Evolutionary conservation across 2,888 invertebrate species (phyloP), one percentile per base, ranked within the genome.

Genomic region (Noctua janthina): DNA sequence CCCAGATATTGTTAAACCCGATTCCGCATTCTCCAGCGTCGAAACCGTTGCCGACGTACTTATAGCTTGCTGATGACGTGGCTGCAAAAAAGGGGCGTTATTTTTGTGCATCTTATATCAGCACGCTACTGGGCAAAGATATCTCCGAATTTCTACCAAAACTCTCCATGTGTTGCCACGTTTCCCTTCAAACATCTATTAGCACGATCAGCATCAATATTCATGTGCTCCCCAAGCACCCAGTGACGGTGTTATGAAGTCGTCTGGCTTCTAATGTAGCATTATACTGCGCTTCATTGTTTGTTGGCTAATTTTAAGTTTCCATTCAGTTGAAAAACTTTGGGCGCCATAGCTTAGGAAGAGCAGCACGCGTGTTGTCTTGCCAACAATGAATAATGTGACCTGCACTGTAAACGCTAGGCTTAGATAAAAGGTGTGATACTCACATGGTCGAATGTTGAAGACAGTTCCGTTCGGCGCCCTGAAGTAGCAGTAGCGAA

Each of bases 401-500:
- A 46, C 29, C 2, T 8, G 23, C 6, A n/a, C 29, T 43, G 6
- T 11, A 64, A 49, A 66, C 3, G 10, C 6, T 23, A 51, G 7
- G 29, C 23, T 35, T 29, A 29, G 29, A n/a, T 51, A 10, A 11
- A 15, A 70, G 7, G 20, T 29, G 15, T n/a, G 1, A 66, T 83
- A 88, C 91, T 92, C 85, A 96, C 96, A 92, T 78, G 95, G 94
- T 23, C 90, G 88, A 23, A 95, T 91, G 71, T 92, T 93, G 88
- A 90, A 94, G n/a, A 93, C 83, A 43, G 95, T 94, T 87, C 96
- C 96, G 81, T 96, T 96, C 1, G 86, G 81, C 0, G 93, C 87
- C 64, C 95, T 91, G 92, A 96, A 96, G 92, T 96, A 96, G 91
- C 96, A 96, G 92, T 96, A 96, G 3, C 90, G 90, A 72, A 96